phyloP scores from a whole-genome alignment of 2,797 vertebrate genomes.

The Alcedo quadribrachys region DNA sequence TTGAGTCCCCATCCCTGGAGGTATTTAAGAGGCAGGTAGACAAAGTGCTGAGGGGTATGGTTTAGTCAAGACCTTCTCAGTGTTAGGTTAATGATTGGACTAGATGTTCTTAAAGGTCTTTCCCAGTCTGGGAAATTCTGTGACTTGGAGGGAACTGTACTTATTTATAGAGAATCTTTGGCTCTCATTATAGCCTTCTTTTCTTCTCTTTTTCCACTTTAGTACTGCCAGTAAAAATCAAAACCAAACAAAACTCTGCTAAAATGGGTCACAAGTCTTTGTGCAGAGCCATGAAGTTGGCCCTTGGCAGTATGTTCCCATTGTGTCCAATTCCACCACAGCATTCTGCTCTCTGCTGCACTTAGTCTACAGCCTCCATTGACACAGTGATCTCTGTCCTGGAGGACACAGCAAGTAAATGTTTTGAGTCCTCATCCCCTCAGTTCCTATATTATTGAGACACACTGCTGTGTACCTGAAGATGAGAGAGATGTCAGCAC shows the following conservation, averaged over 20 bases:
- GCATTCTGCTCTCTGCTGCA: conserved; percentile 12
- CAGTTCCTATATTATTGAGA: neutral
- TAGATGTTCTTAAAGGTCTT: no score
- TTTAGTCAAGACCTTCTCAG: no score
- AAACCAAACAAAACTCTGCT: conserved; percentile 40
- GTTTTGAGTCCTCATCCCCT: neutral
- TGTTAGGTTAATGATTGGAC: no score
- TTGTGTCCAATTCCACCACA: conserved; percentile 32
- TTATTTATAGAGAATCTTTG: conserved; percentile 17
- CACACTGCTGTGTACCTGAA: neutral
- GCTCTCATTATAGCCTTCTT: neutral
- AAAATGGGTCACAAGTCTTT: conserved; percentile 35
- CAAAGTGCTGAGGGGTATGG: no score
- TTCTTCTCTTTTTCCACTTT: neutral
- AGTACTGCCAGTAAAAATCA: conserved; percentile 33
- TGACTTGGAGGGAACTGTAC: neutral
- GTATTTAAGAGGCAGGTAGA: no score
- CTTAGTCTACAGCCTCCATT: neutral
- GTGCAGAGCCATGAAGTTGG: conserved; percentile 17
- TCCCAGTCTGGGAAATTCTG: no score
- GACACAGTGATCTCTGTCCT: neutral
- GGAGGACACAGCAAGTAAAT: neutral
- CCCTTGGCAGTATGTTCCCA: conserved; percentile 12
- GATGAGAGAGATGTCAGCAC: neutral
- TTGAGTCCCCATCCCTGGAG: no score